Conservation (phyloP, 2,113 vertebrate genomes). For the Chloropsis cyanopogon region DNA sequence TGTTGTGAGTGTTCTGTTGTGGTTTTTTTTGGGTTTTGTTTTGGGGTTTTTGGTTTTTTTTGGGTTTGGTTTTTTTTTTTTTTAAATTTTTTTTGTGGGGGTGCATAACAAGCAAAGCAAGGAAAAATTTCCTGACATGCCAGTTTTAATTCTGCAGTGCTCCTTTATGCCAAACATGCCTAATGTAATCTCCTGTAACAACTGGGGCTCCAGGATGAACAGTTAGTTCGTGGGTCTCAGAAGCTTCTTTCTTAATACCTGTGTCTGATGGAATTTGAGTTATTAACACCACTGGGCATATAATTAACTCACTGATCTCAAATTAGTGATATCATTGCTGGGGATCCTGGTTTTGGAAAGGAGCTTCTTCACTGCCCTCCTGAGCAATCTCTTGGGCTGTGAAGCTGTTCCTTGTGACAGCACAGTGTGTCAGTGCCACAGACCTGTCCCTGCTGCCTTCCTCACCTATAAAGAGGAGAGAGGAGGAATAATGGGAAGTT, state of each 20-base stretch:
- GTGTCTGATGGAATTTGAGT: neutral
- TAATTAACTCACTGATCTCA: neutral
- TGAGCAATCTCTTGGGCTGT: neutral
- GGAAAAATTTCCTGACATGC: neutral
- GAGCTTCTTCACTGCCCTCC: neutral
- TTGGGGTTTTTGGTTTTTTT: neutral
- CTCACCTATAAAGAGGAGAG: neutral
- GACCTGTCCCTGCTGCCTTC: neutral
- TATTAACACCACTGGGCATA: neutral
- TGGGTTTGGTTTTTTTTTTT: too few relatives aligned
- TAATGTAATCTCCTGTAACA: neutral
- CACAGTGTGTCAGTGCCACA: neutral
- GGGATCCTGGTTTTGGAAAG: neutral
- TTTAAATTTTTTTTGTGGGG: accelerated
- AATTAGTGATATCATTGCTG: neutral
- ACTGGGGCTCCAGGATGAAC: neutral
- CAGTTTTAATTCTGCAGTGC: neutral
- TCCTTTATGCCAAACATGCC: neutral
- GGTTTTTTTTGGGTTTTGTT: too few relatives aligned
- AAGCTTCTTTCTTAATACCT: neutral
- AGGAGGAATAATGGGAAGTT: neutral
- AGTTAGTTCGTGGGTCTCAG: neutral
- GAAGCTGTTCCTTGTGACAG: neutral
- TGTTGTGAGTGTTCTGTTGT: neutral
- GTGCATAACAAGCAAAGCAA: neutral